Conservation (phyloP, 2,113 vertebrate species). For the Azemiops feae region DNA sequence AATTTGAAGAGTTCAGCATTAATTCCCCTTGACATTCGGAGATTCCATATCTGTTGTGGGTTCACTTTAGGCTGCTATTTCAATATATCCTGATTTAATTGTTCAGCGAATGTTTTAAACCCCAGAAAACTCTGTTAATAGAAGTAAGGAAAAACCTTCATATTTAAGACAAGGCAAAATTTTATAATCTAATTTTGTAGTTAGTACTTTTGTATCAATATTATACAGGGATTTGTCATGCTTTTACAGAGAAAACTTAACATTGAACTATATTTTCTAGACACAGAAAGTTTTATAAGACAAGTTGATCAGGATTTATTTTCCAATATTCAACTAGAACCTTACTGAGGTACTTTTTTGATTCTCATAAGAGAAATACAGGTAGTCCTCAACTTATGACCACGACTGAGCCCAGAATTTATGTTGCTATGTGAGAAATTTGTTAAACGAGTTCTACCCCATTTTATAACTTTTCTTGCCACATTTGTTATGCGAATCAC, state of each 20-base stretch:
- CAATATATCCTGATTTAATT: constrained; percentile 52
- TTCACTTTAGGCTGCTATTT: constrained; percentile 36
- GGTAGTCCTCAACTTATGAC: no score
- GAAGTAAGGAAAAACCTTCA: constrained; percentile 62
- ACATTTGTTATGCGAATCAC: no score
- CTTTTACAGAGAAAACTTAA: constrained; percentile 70
- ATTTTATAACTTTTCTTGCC: no score
- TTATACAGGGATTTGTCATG: constrained; percentile 67
- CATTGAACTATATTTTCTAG: constrained; percentile 69
- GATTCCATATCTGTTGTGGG: constrained; percentile 1
- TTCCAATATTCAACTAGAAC: constrained; percentile 65
- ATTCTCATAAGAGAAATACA: constrained; percentile 53
- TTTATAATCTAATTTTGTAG: constrained; percentile 63
- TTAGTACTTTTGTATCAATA: constrained; percentile 70
- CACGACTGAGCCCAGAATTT: no score
- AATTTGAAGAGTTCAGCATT: background rate
- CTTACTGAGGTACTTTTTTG: constrained; percentile 54
- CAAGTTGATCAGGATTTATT: constrained; percentile 62
- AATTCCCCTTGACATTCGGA: background rate
- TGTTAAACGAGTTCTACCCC: no score
- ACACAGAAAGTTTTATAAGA: constrained; percentile 64
- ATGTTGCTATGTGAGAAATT: no score
- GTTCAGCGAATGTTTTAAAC: constrained; percentile 57
- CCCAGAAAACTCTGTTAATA: constrained; percentile 60
- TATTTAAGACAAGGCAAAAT: constrained; percentile 63